Evolutionary conservation across 2,888 invertebrate genomes (phyloP), one percentile per base, ranked within the genome.

Genomic region (Epirrhoe alternata): DNA sequence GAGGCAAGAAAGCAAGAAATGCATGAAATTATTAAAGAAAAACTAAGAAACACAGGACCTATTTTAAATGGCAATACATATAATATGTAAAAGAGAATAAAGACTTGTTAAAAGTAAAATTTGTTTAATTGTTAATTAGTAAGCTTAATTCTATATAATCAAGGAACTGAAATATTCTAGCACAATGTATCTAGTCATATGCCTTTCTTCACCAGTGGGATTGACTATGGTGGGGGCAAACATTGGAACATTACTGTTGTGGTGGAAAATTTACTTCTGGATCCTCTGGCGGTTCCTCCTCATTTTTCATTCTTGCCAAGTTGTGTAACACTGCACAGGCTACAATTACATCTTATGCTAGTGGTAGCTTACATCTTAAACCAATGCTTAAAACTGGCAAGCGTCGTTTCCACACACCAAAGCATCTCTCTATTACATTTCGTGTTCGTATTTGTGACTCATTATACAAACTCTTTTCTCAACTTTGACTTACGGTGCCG

Each of bases 271-370:
- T 14, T 14, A 54, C 54, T 14, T 54, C 54, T 33, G 53, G 53
- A 8, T 53, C 53, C 6, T 31, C 14, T 35, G 53, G 53, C 14
- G 53, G 53, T n/a, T 54, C 54, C n/a, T 33, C 17, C 38, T 54
- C 38, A 54, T 54, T 54, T 38, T 33, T 54, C 2, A 8, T 54
- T 17, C 38, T 14, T 54, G 54, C 54, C 14, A 54, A 42, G 14
- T 42, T 54, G 42, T 54, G 54, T 54, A 54, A 42, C 16, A 54
- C 16, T 16, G 54, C 38, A 38, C 33, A 33, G 38, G 38, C 54
- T 14, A 54, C 54, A 54, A 42, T 54, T 33, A 54, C 33, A 54
- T 54, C 54, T 54, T 53, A 33, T n/a, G 53, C 53, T n/a, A 53
- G 53, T 14, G 53, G n/a, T n/a, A n/a, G n/a, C n/a, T n/a, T n/a